phyloP scores from a whole-genome alignment of 2,888 invertebrate species.

The Micoletzkya japonica region DNA sequence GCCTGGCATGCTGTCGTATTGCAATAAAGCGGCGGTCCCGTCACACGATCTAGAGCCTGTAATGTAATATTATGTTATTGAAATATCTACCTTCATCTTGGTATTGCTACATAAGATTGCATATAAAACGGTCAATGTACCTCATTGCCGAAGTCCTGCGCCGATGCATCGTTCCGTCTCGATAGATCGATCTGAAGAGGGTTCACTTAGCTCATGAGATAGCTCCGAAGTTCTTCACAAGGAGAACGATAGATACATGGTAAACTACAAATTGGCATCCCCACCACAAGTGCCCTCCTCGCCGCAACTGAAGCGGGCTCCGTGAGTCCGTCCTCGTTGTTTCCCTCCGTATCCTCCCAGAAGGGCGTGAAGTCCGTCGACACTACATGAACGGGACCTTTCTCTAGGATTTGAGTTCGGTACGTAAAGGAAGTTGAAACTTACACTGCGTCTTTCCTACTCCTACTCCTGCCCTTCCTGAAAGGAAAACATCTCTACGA shows the following conservation, averaged over 20 bases:
- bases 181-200: neutral
- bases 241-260: neutral
- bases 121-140: too few species aligned
- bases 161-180: neutral
- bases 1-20: conserved; percentile 2
- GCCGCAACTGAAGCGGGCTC: neutral
- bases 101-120: too few species aligned
- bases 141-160: too few species aligned
- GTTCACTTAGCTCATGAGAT: neutral
- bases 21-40: conserved; percentile 21
- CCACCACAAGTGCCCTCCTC: neutral
- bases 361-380: neutral
- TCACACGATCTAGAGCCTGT: too few species aligned
- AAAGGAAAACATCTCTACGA: too few species aligned
- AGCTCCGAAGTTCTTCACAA: neutral
- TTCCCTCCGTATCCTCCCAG: neutral
- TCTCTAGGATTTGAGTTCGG: too few species aligned
- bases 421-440: too few species aligned
- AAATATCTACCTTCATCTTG: neutral
- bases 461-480: too few species aligned
- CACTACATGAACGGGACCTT: neutral
- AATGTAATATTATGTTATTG: neutral
- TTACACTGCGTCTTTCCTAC: too few species aligned
- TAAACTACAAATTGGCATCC: neutral
- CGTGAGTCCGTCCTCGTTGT: neutral